phyloP scores from a whole-genome alignment of 2,797 vertebrate genomes.

The Hafferia zeledoni region DNA sequence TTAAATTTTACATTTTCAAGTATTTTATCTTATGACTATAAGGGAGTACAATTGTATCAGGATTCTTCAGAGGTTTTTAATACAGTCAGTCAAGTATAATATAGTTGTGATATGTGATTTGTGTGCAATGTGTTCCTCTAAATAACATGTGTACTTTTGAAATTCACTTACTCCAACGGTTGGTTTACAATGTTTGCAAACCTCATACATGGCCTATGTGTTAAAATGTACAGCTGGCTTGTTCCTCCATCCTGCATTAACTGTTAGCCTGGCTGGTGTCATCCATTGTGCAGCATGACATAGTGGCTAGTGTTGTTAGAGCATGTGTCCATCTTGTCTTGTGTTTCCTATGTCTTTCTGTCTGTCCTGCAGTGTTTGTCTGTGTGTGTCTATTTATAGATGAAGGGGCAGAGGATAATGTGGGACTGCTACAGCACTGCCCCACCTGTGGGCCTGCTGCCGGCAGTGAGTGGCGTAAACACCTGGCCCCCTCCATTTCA shows the following conservation, averaged over 20 bases:
- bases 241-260: neutral
- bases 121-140: neutral
- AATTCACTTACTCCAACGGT: neutral
- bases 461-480: constrained; percentile 83
- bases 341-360: constrained; percentile 76
- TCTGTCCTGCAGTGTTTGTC: constrained; percentile 88
- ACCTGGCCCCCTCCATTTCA: constrained; percentile 93
- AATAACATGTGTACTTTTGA: neutral
- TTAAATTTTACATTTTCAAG: neutral
- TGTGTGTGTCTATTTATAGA: constrained; percentile 92
- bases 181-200: neutral
- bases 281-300: neutral
- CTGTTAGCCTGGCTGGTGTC: constrained; percentile 17
- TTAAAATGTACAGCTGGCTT: neutral
- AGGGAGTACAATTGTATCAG: neutral
- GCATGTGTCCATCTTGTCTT: constrained; percentile 8
- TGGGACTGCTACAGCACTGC: constrained; percentile 87
- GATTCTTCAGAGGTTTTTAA: neutral
- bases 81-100: neutral
- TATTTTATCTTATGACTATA: neutral
- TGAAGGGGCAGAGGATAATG: constrained; percentile 94
- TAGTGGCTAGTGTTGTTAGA: neutral
- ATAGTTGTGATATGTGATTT: neutral
- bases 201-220: neutral
- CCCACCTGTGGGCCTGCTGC: constrained; percentile 80